Base-by-base conservation (phyloP, 2,888 invertebrate genomes). In the Melieria picta region DNA sequence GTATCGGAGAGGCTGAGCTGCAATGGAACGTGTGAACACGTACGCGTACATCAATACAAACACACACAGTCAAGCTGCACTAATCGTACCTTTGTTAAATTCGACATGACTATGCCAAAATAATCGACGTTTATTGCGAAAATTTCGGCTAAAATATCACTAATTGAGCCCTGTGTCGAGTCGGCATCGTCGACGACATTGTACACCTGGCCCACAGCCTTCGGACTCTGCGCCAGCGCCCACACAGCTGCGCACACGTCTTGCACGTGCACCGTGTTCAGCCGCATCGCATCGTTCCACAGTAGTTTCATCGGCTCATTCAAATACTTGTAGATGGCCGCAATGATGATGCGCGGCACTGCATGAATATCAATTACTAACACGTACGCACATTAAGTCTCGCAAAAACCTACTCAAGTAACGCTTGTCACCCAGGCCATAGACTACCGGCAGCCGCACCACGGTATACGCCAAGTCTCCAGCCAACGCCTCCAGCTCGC, bases 241-340 rank as follows among this genome's bases (percentile, higher is more conserved):
- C 94, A 94, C 74, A 94, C 89, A 1, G 95, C 96, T 69, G 92
- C 89, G 82, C 92, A 94, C n/a, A 95, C 89, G 87, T 97, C 97
- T 30, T 88, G 85, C 0, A 96, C 94, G 85, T 97, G 95, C 43
- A 97, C 92, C 0, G 97, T 97, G 87, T 96, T 95, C 88, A 95
- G 90, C 82, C 91, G 92, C 77, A 97, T 89, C 73, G 94, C 91
- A 10, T 92, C 91, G 56, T 93, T 94, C 96, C 97, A 97, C 42
- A 97, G 88, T 50, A 97, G 89, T 86, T 96, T 95, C 96, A 97
- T 96, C 76, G 94, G 94, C 87, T 97, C 95, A 52, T 92, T 91
- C 47, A 96, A 88, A 82, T 95, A 92, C 83, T 94, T 95, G 87
- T 97, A 97, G 76, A 97, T 92, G 55, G 93, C 94, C 72, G 95